Evolutionary conservation across 2,797 vertebrate genomes (phyloP).

Genomic region (Nasua narica): DNA sequence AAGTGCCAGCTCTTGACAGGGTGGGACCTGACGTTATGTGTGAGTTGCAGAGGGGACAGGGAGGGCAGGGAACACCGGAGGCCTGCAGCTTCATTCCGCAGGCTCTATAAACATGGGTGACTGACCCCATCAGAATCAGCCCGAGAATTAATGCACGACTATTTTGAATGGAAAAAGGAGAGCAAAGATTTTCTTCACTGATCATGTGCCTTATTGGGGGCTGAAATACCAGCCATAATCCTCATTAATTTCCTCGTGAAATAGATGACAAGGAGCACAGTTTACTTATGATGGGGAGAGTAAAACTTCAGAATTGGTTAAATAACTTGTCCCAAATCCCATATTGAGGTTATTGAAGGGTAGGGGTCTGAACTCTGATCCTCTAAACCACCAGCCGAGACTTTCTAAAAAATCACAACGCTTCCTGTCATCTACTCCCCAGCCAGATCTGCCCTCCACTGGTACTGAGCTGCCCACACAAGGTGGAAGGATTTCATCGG

Average conservation of each 20-base stretch:
- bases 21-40: not conserved
- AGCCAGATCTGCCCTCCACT: not conserved
- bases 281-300: not conserved
- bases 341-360: conserved; percentile 3
- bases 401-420: not conserved
- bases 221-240: not conserved
- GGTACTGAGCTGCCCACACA: not conserved
- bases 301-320: not conserved
- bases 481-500: not conserved
- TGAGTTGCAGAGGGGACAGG: not conserved
- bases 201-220: not conserved
- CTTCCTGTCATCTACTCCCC: not conserved
- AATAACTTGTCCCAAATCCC: not conserved
- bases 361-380: not conserved
- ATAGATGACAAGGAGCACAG: not conserved
- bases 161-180: not conserved
- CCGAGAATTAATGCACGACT: not conserved
- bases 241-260: not conserved
- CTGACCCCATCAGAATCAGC: not conserved
- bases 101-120: not conserved
- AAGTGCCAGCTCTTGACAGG: not conserved
- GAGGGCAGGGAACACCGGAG: not conserved
- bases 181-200: not conserved
- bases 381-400: not conserved
- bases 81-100: not conserved